phyloP scores from a whole-genome alignment of 2,888 invertebrate species.

The Euphydryas editha region DNA sequence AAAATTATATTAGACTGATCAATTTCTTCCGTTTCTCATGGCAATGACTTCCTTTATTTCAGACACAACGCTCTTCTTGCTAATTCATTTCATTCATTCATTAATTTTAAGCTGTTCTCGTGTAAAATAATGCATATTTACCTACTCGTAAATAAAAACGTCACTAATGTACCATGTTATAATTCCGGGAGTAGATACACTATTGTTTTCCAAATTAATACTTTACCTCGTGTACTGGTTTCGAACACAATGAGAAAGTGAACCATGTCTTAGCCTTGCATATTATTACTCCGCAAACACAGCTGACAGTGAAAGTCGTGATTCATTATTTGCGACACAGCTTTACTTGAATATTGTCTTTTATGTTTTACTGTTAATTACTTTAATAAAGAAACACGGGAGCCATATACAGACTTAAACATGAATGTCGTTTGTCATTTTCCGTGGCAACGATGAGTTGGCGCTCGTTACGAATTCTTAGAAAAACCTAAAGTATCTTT shows the following conservation, averaged over 20 bases:
- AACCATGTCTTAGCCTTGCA: slow-evolving; percentile 27
- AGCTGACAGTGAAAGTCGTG: slow-evolving; percentile 32
- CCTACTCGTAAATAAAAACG: too few relatives aligned
- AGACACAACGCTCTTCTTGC: too few relatives aligned
- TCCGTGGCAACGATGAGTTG: neutral
- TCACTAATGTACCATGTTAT: neutral
- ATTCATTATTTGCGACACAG: slow-evolving; percentile 14
- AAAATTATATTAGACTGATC: too few relatives aligned
- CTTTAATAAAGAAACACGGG: neutral
- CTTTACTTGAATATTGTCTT: neutral
- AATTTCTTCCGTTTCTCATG: too few relatives aligned
- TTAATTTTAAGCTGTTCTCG: too few relatives aligned
- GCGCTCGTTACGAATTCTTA: neutral
- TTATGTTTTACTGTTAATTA: neutral
- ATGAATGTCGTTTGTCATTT: neutral
- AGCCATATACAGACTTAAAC: neutral
- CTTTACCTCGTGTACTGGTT: slow-evolving; percentile 12
- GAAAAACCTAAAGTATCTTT: neutral
- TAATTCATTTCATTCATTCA: too few relatives aligned
- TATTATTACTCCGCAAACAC: slow-evolving; percentile 25
- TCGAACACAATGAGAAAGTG: slow-evolving; percentile 34
- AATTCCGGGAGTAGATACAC: neutral
- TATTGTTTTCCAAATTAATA: neutral
- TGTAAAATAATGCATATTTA: too few relatives aligned
- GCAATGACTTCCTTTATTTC: too few relatives aligned